A percentile compares a stretch with the other conserved stretches of the same genome.
These are phyloP conservation scores for Rutilus rutilus DNA, from an alignment of 2,113 vertebrate genomes.

Conservation along the genomic window DNA sequence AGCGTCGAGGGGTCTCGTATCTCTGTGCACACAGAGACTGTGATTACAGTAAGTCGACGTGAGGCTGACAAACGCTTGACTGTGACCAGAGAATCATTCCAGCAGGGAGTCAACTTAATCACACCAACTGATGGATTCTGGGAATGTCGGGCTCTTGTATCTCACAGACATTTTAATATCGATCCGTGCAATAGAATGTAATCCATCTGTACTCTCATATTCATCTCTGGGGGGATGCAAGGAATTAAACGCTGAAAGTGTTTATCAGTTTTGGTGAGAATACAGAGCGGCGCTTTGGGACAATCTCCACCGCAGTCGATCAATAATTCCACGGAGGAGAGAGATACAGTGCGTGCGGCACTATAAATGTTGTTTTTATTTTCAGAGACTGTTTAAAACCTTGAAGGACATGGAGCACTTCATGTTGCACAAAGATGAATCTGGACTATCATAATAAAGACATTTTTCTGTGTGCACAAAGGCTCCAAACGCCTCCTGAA, in stretches of 20 bases:
- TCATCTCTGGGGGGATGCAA: constrained; percentile 71
- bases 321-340: not conserved
- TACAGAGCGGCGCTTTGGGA: not conserved
- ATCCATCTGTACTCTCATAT: constrained; percentile 67
- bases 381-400: not conserved
- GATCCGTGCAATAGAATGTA: constrained; percentile 71
- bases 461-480: constrained; percentile 2
- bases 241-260: constrained; percentile 54
- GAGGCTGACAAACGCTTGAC: constrained; percentile 68
- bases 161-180: constrained; percentile 71
- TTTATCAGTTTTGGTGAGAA: constrained; percentile 40
- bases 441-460: not conserved
- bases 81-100: constrained; percentile 64
- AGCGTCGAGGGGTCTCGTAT: constrained; percentile 12
- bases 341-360: not conserved
- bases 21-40: constrained; percentile 35
- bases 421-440: constrained; percentile 2
- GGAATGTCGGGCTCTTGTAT: constrained; percentile 56
- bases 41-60: constrained; percentile 61
- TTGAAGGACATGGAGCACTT: constrained; percentile 28
- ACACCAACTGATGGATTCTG: constrained; percentile 68
- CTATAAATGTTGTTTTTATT: not conserved
- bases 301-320: not conserved
- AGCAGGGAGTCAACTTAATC: constrained; percentile 71
- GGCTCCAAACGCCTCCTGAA: not conserved